Conservation (phyloP, 2,797 vertebrate species). For the Thripadectes ignobilis region DNA sequence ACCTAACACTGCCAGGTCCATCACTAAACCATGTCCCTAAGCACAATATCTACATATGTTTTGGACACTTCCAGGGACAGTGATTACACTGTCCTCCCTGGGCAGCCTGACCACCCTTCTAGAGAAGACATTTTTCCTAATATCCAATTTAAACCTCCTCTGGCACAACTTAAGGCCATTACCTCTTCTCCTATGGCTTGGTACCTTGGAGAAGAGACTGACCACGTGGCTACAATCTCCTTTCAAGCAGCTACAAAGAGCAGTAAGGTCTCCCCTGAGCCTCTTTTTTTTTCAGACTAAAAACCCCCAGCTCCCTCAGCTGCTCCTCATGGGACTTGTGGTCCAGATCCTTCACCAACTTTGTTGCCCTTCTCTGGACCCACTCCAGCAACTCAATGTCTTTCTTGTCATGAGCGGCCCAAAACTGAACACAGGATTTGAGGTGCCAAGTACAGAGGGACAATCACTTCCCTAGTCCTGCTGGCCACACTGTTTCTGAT, state of each 20-base stretch:
- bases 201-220: neutral
- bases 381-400: neutral
- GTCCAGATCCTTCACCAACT: neutral
- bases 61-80: neutral
- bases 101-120: neutral
- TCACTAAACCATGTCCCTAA: neutral
- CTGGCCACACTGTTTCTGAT: neutral
- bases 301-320: neutral
- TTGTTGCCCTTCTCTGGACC: neutral
- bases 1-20: neutral
- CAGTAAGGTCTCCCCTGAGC: fast-evolving
- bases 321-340: neutral
- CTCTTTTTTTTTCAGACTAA: neutral
- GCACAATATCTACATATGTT: neutral
- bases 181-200: neutral
- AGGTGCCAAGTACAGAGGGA: neutral
- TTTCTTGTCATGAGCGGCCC: neutral
- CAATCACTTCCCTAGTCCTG: neutral
- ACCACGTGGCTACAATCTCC: neutral
- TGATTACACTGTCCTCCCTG: neutral
- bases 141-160: neutral
- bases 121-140: neutral
- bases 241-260: neutral
- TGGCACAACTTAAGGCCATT: neutral
- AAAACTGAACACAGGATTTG: neutral